These are phyloP conservation scores for Argyra leucocephala DNA, from an alignment of 2,888 invertebrate species.

Conservation along the genomic window DNA sequence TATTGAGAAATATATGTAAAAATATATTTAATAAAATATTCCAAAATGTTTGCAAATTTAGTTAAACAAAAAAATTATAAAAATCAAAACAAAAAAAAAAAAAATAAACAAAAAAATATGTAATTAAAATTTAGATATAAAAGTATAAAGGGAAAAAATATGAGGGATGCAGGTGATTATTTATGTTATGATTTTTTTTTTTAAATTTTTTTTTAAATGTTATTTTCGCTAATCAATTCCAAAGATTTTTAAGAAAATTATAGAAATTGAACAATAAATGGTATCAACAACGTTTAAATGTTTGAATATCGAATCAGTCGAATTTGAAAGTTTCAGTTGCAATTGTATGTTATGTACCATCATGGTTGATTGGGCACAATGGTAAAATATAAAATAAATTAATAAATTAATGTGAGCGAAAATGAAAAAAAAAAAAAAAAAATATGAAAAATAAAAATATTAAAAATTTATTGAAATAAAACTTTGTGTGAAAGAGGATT, in stretches of 20 bases:
- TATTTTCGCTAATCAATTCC: neutral
- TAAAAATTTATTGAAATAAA: no score
- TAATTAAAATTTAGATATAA: neutral
- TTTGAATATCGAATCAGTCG: no score
- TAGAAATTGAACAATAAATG: no score
- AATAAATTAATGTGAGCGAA: no score
- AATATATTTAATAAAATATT: conserved; percentile 1
- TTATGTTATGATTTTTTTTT: neutral
- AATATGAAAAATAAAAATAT: no score
- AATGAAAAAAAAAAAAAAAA: no score
- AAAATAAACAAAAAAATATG: neutral
- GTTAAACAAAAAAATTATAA: neutral
- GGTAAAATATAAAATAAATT: no score
- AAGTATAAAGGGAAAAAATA: neutral
- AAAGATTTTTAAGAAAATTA: neutral
- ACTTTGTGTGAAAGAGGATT: no score
- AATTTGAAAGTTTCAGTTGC: no score
- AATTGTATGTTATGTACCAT: no score
- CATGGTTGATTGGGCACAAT: no score
- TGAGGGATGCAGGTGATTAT: conserved; percentile 3
- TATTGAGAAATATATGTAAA: conserved; percentile 2
- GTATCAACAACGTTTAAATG: no score
- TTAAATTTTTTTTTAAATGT: neutral
- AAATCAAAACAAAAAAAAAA: neutral
- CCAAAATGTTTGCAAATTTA: conserved; percentile 1